These are phyloP conservation scores for Spinibarbus caldwelli DNA, from an alignment of 2,797 vertebrate genomes.

Conservation along the genomic window DNA sequence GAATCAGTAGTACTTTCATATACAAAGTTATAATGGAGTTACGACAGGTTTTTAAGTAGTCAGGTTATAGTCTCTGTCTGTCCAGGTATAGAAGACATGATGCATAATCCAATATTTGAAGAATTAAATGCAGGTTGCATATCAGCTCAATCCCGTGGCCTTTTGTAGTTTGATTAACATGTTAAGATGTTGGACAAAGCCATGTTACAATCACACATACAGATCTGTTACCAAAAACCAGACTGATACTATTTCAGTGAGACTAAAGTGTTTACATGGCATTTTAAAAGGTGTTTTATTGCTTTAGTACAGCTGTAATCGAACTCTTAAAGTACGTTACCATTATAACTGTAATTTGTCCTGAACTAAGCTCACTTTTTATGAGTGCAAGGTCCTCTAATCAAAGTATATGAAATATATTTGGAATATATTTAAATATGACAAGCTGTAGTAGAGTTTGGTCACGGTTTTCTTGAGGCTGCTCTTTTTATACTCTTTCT, in stretches of 20 bases:
- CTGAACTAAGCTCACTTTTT: neutral
- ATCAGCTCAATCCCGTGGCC: neutral
- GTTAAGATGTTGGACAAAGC: neutral
- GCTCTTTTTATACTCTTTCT: neutral
- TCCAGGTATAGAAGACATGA: neutral
- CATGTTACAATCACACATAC: neutral
- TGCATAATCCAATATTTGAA: neutral
- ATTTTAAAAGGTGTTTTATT: neutral
- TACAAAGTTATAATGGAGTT: neutral
- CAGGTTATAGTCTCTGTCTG: neutral
- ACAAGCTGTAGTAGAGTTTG: neutral
- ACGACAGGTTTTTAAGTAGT: neutral
- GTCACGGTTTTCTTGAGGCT: neutral
- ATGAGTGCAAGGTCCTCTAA: neutral
- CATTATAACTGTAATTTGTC: neutral
- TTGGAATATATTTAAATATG: neutral
- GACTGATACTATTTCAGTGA: neutral
- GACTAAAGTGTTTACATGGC: neutral
- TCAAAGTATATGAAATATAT: neutral
- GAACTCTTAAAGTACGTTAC: no score
- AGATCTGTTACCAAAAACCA: neutral
- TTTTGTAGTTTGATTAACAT: neutral
- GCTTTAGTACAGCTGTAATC: neutral
- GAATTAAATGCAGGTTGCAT: neutral
- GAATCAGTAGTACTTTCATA: neutral